Evolutionary conservation across 2,113 vertebrate species (phyloP).

Genomic region (Pangasianodon hypophthalmus): DNA sequence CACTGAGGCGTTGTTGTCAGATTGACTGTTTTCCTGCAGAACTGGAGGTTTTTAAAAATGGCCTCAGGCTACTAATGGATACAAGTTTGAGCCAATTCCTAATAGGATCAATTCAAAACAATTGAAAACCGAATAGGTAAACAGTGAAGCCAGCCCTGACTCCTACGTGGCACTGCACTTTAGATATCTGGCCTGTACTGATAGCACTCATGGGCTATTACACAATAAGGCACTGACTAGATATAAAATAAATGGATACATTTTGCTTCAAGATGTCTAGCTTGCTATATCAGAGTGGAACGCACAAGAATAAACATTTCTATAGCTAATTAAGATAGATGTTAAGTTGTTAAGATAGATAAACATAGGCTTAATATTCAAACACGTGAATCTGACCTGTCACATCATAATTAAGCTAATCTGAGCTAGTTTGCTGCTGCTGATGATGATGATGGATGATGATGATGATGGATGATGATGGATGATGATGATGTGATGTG

Average conservation of each 20-base stretch:
- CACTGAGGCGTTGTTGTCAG: background rate
- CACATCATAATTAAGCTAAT: background rate
- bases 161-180: background rate
- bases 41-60: background rate
- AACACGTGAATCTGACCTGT: background rate
- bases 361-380: background rate
- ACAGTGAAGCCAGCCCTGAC: background rate
- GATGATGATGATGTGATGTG: conserved; percentile 11
- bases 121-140: background rate
- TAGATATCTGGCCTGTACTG: background rate
- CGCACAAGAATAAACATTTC: background rate
- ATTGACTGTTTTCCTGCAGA: background rate
- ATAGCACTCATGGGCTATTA: background rate
- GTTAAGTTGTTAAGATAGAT: background rate
- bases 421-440: background rate
- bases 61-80: background rate
- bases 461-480: background rate
- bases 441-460: background rate
- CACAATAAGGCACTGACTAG: background rate
- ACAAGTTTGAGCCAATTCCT: background rate
- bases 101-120: background rate
- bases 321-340: background rate
- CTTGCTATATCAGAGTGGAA: background rate
- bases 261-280: background rate
- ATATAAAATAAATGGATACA: background rate